phyloP scores from a whole-genome alignment of 2,888 invertebrate genomes.

The Synanthedon tipuliformis region DNA sequence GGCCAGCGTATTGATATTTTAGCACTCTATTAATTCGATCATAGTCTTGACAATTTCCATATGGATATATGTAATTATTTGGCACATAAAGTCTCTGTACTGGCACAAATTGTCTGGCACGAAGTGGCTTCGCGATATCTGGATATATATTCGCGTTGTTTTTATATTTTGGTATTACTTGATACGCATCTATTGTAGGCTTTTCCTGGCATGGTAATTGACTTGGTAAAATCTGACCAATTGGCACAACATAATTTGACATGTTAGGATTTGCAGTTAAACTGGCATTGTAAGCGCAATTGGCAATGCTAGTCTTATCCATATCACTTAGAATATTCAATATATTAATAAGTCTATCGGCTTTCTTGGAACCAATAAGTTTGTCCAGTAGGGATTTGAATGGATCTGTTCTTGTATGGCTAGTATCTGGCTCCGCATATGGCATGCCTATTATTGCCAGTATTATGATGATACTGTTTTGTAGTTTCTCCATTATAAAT shows the following conservation, averaged over 20 bases:
- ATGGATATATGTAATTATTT: neutral
- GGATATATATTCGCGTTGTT: no score
- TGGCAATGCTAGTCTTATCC: neutral
- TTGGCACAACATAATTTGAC: neutral
- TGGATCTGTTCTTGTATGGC: neutral
- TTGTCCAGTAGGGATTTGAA: neutral
- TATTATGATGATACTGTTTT: neutral
- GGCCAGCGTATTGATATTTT: no score
- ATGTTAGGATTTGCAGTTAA: neutral
- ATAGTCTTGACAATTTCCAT: neutral
- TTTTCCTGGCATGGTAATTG: neutral
- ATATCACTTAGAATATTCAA: neutral
- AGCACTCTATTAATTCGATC: no score
- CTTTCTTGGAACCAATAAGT: neutral
- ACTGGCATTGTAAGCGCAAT: neutral
- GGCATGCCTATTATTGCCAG: neutral
- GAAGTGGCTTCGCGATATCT: neutral
- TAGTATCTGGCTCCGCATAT: neutral
- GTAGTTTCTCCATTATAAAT: no score
- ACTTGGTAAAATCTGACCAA: neutral
- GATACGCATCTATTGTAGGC: neutral
- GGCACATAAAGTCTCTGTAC: neutral
- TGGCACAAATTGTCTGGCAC: neutral
- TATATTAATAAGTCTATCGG: neutral
- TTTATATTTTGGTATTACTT: neutral